These are phyloP conservation scores for Mus spicilegus DNA, from an alignment of 2,113 vertebrate genomes.

Conservation along the genomic window DNA sequence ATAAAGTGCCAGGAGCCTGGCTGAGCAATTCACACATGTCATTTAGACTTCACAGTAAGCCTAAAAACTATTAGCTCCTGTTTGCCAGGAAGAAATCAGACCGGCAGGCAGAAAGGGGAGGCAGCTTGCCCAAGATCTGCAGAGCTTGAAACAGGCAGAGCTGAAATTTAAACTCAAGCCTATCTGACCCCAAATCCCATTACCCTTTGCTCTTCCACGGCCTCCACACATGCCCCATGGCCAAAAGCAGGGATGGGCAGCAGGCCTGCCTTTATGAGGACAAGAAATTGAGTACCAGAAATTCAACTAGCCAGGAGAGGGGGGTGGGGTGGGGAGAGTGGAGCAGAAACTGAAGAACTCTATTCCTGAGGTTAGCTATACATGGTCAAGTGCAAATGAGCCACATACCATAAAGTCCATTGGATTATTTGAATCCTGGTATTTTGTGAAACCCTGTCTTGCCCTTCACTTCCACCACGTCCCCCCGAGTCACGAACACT, in stretches of 20 bases:
- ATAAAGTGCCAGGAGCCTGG: background rate
- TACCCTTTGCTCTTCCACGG: background rate
- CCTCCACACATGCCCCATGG: background rate
- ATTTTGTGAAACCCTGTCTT: background rate
- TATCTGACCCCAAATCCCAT: background rate
- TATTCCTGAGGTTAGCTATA: background rate
- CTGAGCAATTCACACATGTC: background rate
- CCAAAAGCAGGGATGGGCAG: background rate
- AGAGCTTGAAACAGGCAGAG: background rate
- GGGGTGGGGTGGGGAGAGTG: background rate
- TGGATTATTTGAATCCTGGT: background rate
- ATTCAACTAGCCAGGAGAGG: background rate
- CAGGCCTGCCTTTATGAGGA: background rate
- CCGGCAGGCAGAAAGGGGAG: background rate
- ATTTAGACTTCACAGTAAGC: slow-evolving; percentile 32
- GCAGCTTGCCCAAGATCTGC: background rate
- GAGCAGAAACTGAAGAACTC: slow-evolving; percentile 10
- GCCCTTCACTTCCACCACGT: too few species aligned
- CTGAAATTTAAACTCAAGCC: slow-evolving; percentile 30
- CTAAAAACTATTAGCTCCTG: background rate
- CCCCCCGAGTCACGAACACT: background rate
- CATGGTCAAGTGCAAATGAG: background rate
- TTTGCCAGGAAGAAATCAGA: slow-evolving; percentile 17
- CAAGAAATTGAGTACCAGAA: background rate
- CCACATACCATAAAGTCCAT: background rate